These are phyloP conservation scores for Lepisosteus oculatus DNA, from an alignment of 2,113 vertebrate species.

Conservation along the genomic window DNA sequence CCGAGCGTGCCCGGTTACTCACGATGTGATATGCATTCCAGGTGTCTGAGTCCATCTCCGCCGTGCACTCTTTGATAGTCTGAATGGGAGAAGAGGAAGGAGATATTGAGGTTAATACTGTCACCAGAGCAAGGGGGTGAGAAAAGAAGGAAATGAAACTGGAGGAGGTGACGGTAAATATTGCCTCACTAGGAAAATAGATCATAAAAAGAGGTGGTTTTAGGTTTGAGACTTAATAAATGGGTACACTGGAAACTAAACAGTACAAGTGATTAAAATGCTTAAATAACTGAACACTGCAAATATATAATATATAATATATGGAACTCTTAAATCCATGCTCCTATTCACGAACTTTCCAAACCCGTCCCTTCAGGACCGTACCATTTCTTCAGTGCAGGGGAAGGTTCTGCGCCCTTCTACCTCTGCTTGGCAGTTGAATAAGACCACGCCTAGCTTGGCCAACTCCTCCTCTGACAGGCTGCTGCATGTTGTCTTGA, in stretches of 20 bases:
- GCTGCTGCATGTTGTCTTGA: slow-evolving; percentile 54
- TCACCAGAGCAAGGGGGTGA: no score
- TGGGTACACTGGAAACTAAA: no score
- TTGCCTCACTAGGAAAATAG: no score
- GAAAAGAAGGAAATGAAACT: no score
- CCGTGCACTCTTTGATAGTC: slow-evolving; percentile 70
- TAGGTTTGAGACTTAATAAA: no score
- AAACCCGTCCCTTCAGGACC: not conserved
- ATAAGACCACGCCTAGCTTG: slow-evolving; percentile 62
- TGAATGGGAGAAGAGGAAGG: slow-evolving; percentile 26
- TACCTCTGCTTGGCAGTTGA: slow-evolving; percentile 67
- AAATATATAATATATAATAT: no score
- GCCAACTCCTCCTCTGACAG: slow-evolving; percentile 70
- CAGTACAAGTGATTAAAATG: no score
- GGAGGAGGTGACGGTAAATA: no score
- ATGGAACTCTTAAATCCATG: no score
- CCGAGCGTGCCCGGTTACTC: slow-evolving; percentile 71
- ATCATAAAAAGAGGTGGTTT: no score
- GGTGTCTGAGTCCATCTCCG: slow-evolving; percentile 70
- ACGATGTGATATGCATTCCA: slow-evolving; percentile 81
- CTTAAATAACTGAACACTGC: no score
- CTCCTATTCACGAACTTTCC: no score
- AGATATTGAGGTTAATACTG: not conserved
- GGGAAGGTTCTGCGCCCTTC: slow-evolving; percentile 56
- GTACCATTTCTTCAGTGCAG: slow-evolving; percentile 64